Evolutionary conservation across 2,113 vertebrate genomes (phyloP), one percentile per base, ranked within the genome.

Genomic region (Silurus asotus): DNA sequence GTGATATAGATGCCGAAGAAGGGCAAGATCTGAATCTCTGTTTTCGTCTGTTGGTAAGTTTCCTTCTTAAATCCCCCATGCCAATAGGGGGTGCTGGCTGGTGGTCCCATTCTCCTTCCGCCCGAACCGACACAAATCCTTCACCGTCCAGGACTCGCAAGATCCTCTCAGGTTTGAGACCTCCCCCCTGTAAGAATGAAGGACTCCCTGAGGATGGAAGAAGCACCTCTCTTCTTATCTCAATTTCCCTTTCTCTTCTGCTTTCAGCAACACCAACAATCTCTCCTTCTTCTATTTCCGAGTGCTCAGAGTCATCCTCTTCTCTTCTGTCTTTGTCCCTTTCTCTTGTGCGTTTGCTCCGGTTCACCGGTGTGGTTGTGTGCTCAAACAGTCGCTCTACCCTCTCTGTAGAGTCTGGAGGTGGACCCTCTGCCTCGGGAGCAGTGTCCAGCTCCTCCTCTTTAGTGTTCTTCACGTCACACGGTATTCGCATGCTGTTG

Each of bases 241-340:
- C 94, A 90, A 0, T 93, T 92, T 84, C 87, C 69, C 78, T 77
- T 45, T 89, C 89, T 84, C 89, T 91, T 90, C 6, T 37, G 90
- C 92, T 93, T 61, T 93, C 93, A 8, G 67, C 81, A 23, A 88
- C 92, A 13, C 89, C 93, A 4, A 97, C 96, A 0, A 98, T 98
- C 92, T 98, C 97, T 0, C 97, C 97, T 82, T 98, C 97, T 91
- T 98, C 97, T 0, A 97, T 96, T 89, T 98, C 97, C 0, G 97
- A 96, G 83, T 97, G 93, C 45, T 94, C 94, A 0, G 94, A 95
- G 77, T 94, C 92, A 3, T 77, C 75, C 20, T 88, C 86, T 45
- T 89, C 88, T 83, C 79, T 82, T 67, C 82, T 20, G 65, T 56
- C 85, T 86, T 74, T 87, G 84, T 37, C 87, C 0, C 61, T 92